Evolutionary conservation across 2,888 invertebrate genomes (phyloP).

Genomic region (Malacosoma neustria): DNA sequence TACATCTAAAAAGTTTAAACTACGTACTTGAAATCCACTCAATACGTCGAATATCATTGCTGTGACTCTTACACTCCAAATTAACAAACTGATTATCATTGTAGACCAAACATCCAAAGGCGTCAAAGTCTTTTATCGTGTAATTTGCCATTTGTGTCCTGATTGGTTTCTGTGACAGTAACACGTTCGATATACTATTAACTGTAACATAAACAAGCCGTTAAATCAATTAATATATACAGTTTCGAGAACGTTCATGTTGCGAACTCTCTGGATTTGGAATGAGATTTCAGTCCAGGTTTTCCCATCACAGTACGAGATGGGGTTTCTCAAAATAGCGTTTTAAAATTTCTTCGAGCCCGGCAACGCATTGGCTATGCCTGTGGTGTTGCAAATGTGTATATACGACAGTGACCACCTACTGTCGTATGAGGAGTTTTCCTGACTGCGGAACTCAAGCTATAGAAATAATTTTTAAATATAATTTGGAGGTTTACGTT

Average conservation of each 20-base stretch:
- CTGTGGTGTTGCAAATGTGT: background rate
- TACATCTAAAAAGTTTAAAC: too few relatives aligned
- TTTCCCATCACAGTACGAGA: too few relatives aligned
- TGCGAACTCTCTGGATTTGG: too few relatives aligned
- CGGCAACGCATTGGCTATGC: background rate
- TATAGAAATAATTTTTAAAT: too few relatives aligned
- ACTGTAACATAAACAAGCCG: conserved; percentile 3
- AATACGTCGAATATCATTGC: background rate
- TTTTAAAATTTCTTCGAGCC: too few relatives aligned
- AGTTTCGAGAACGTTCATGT: too few relatives aligned
- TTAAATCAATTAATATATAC: too few relatives aligned
- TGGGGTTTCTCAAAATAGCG: too few relatives aligned
- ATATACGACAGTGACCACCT: background rate
- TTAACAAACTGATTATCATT: background rate
- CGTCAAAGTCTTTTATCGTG: background rate
- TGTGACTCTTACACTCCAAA: background rate
- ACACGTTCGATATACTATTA: conserved; percentile 1
- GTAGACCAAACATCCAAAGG: background rate
- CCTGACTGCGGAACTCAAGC: background rate
- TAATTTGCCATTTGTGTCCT: background rate
- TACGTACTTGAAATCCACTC: background rate
- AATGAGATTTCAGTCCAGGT: too few relatives aligned
- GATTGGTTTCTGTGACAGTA: background rate
- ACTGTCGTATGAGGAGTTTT: background rate
- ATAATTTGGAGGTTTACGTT: too few relatives aligned